phyloP scores from a whole-genome alignment of 2,113 vertebrate species.

The Oophaga pumilio region DNA sequence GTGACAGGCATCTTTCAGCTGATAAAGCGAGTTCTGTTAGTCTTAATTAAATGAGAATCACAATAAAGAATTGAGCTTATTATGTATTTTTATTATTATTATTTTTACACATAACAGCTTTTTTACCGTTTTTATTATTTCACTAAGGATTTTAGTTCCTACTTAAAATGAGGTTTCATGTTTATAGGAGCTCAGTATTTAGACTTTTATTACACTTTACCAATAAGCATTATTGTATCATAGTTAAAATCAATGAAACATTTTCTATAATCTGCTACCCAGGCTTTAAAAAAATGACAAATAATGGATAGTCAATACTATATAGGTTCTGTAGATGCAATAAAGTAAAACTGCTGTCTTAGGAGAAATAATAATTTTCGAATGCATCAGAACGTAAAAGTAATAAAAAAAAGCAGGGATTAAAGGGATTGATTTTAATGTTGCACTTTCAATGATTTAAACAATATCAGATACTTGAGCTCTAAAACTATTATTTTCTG shows the following conservation, averaged over 20 bases:
- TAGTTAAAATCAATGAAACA: neutral
- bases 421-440: neutral
- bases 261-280: neutral
- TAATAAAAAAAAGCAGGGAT: neutral
- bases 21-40: conserved; percentile 77
- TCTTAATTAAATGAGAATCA: conserved; percentile 77
- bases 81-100: conserved; percentile 65
- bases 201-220: conserved; percentile 53
- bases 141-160: conserved; percentile 60
- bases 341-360: neutral
- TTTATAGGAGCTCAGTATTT: neutral
- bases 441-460: neutral
- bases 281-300: neutral
- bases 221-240: neutral
- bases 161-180: conserved; percentile 60
- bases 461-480: neutral
- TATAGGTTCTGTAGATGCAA: neutral
- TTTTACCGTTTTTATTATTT: conserved; percentile 18
- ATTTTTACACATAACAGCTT: neutral
- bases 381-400: neutral
- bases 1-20: conserved; percentile 73
- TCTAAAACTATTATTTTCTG: neutral
- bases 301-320: conserved; percentile 2
- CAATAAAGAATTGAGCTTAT: conserved; percentile 76
- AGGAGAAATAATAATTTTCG: neutral